Conservation (phyloP, 92 coral and sea anemone species). For the Micromussa lordhowensis region DNA sequence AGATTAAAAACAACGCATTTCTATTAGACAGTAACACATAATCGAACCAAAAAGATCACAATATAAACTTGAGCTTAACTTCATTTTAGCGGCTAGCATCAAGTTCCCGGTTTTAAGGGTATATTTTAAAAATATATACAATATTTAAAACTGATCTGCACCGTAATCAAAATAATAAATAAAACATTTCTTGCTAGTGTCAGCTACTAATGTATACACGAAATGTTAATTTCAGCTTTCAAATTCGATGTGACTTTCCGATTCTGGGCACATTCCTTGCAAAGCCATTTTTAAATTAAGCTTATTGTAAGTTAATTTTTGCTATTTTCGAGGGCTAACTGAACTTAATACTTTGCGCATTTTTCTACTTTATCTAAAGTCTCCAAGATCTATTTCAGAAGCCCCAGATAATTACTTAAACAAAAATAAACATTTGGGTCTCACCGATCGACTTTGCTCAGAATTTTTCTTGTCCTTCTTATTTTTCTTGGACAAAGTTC, state of each 20-base stretch:
- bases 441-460: constrained; percentile 42
- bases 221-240: background rate
- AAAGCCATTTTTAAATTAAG: background rate
- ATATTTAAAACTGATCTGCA: background rate
- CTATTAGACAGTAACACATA: too few relatives aligned
- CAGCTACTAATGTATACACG: constrained; percentile 10
- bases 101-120: too few relatives aligned
- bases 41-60: too few relatives aligned
- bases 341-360: background rate
- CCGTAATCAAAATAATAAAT: constrained; percentile 13
- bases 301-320: background rate
- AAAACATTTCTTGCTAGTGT: constrained; percentile 14
- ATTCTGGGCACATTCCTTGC: background rate
- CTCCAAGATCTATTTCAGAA: background rate
- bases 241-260: too few relatives aligned
- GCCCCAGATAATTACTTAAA: constrained; percentile 8
- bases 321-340: background rate
- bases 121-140: too few relatives aligned
- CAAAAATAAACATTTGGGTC: constrained; percentile 14
- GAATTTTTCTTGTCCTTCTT: constrained; percentile 71
- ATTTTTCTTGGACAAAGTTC: constrained; percentile 79
- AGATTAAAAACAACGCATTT: too few relatives aligned
- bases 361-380: background rate
- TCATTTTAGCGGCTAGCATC: too few relatives aligned
- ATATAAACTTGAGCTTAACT: too few relatives aligned